Evolutionary conservation across 1,140 invertebrate species (phyloP).

Genomic region (Lasioglossum baleicum): DNA sequence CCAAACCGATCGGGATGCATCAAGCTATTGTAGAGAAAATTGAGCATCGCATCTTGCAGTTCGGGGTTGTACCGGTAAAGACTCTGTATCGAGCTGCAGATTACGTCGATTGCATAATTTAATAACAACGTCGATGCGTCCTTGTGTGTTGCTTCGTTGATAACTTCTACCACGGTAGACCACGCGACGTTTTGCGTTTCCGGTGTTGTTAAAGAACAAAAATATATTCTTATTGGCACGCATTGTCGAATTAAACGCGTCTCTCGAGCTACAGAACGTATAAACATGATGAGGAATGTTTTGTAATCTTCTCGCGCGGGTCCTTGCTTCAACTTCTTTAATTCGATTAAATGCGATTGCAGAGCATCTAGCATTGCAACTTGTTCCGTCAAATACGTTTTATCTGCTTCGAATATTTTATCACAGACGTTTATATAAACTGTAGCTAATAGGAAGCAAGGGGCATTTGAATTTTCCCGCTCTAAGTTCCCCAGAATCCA

Average conservation of each 20-base stretch:
- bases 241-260: slow-evolving; percentile 11
- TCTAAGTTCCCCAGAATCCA: slow-evolving; percentile 64
- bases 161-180: slow-evolving; percentile 56
- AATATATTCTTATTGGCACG: slow-evolving; percentile 26
- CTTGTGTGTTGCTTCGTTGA: slow-evolving; percentile 27
- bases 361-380: slow-evolving; percentile 35
- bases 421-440: slow-evolving; percentile 59
- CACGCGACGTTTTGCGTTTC: slow-evolving; percentile 63
- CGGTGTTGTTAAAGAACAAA: slow-evolving; percentile 24
- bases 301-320: slow-evolving; percentile 68
- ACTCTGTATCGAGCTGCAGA: slow-evolving; percentile 22
- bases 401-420: slow-evolving; percentile 52
- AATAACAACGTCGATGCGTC: slow-evolving; percentile 29
- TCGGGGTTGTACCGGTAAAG: slow-evolving; percentile 55
- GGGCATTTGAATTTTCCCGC: slow-evolving; percentile 32
- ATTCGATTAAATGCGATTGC: slow-evolving; percentile 48
- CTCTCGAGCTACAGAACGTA: slow-evolving; percentile 40
- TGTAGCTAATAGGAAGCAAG: slow-evolving; percentile 63
- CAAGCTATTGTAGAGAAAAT: slow-evolving; percentile 64
- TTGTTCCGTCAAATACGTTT: slow-evolving; percentile 28
- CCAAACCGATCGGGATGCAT: slow-evolving; percentile 15
- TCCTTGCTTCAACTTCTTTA: slow-evolving; percentile 51
- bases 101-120: slow-evolving; percentile 34
- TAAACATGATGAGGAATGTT: slow-evolving; percentile 54
- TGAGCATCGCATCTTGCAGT: slow-evolving; percentile 65